Conservation (phyloP, 2,888 invertebrate species). For the Eupithecia vulgata region DNA sequence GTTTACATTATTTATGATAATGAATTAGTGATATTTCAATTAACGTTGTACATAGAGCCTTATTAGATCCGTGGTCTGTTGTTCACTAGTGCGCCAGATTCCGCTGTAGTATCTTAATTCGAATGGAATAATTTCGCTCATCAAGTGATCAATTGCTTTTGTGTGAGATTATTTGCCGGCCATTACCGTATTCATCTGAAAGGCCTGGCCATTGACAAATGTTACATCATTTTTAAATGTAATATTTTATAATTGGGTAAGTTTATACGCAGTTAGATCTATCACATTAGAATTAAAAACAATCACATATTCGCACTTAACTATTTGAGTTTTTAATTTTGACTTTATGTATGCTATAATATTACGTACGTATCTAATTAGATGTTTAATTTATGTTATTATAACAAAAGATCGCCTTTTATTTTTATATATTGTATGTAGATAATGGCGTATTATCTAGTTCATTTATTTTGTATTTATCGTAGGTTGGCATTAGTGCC, state of each 20-base stretch:
- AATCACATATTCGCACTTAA: slow-evolving; percentile 30
- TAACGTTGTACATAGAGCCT: slow-evolving; percentile 42
- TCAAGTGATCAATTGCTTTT: slow-evolving; percentile 15
- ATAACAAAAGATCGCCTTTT: slow-evolving; percentile 52
- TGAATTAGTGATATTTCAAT: slow-evolving; percentile 39
- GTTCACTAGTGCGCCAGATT: slow-evolving; percentile 6
- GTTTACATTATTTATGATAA: slow-evolving; percentile 33
- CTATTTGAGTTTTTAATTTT: slow-evolving; percentile 54
- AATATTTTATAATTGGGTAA: slow-evolving; percentile 30
- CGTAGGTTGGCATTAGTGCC: slow-evolving; percentile 61
- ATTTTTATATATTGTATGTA: slow-evolving; percentile 61
- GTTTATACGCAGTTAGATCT: slow-evolving; percentile 25
- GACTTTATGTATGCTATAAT: slow-evolving; percentile 58
- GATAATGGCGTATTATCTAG: slow-evolving; percentile 58
- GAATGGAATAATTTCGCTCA: slow-evolving; percentile 9
- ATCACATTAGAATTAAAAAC: slow-evolving; percentile 10
- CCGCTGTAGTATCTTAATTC: slow-evolving; percentile 6
- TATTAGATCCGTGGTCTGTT: slow-evolving; percentile 32
- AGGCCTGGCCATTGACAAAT: slow-evolving; percentile 23
- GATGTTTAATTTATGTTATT: slow-evolving; percentile 60
- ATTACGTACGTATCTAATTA: slow-evolving; percentile 24
- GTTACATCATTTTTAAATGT: slow-evolving; percentile 7
- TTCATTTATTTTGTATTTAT: slow-evolving; percentile 64
- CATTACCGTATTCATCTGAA: slow-evolving; percentile 19
- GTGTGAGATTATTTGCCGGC: slow-evolving; percentile 20